Evolutionary conservation across 2,888 invertebrate species (phyloP).

Genomic region (Yponomeuta plumbellus): DNA sequence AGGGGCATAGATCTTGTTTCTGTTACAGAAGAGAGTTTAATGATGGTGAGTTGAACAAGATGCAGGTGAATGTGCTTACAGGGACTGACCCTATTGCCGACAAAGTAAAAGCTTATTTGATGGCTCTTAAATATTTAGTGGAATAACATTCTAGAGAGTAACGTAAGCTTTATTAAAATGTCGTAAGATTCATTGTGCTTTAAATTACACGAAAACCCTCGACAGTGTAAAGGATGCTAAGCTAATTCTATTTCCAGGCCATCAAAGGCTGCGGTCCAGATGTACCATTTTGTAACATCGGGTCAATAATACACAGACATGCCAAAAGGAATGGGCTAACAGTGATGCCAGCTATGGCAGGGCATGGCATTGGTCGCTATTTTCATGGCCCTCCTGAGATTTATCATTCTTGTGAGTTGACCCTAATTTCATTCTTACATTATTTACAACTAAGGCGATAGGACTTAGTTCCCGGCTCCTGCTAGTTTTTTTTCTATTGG

Average conservation of each 20-base stretch:
- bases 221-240: too few relatives aligned
- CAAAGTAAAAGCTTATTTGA: too few relatives aligned
- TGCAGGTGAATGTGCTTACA: too few relatives aligned
- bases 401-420: conserved; percentile 83
- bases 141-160: too few relatives aligned
- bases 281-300: conserved; percentile 77
- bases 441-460: background rate
- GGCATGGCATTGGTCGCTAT: conserved; percentile 94
- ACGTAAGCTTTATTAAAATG: too few relatives aligned
- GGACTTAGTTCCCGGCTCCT: too few relatives aligned
- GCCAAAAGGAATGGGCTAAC: conserved; percentile 79
- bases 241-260: conserved; percentile 43
- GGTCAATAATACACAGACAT: conserved; percentile 78
- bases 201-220: too few relatives aligned
- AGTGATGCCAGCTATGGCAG: conserved; percentile 88
- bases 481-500: too few relatives aligned
- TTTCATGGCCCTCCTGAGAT: conserved; percentile 96
- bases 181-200: too few relatives aligned
- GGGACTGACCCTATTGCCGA: too few relatives aligned
- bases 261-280: conserved; percentile 79
- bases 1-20: conserved; percentile 81
- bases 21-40: conserved; percentile 82
- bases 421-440: background rate
- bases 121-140: too few relatives aligned
- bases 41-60: conserved; percentile 62